Evolutionary conservation across 2,113 vertebrate genomes (phyloP).

Genomic region (Tyto alba): DNA sequence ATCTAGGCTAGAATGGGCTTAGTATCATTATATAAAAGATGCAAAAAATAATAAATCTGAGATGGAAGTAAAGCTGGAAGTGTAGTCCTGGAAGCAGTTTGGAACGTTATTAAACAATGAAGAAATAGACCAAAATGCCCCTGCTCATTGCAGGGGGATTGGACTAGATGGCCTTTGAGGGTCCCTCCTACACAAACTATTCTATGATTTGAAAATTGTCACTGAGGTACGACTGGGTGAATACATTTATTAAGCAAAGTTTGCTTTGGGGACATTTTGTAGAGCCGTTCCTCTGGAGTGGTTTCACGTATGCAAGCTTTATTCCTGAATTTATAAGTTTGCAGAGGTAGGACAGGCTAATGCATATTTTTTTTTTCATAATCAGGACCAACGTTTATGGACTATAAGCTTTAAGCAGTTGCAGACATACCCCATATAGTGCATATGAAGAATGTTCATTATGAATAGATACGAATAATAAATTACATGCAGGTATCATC

Average conservation of each 20-base stretch:
- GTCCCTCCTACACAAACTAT: not conserved
- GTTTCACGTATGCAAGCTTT: not conserved
- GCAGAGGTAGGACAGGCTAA: not conserved
- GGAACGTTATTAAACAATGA: not conserved
- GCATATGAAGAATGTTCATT: not conserved
- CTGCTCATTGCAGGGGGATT: not conserved
- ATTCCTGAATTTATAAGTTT: not conserved
- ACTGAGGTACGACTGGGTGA: not conserved
- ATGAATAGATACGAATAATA: accelerated
- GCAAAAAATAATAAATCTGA: not conserved
- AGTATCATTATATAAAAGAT: not conserved
- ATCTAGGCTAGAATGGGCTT: not conserved
- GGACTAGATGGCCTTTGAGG: not conserved
- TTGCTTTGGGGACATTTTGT: not conserved
- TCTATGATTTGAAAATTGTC: not conserved
- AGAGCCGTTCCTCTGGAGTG: not conserved
- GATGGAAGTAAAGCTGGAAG: not conserved
- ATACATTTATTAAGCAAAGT: not conserved
- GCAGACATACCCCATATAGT: not conserved
- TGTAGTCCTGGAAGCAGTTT: not conserved
- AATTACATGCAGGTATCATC: not conserved
- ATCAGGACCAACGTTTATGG: not conserved
- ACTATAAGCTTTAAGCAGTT: not conserved
- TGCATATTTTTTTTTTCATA: accelerated
- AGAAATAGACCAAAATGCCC: not conserved